Evolutionary conservation across 2,888 invertebrate species (phyloP), one percentile per base, ranked within the genome.

Genomic region (Rhagonycha fulva): DNA sequence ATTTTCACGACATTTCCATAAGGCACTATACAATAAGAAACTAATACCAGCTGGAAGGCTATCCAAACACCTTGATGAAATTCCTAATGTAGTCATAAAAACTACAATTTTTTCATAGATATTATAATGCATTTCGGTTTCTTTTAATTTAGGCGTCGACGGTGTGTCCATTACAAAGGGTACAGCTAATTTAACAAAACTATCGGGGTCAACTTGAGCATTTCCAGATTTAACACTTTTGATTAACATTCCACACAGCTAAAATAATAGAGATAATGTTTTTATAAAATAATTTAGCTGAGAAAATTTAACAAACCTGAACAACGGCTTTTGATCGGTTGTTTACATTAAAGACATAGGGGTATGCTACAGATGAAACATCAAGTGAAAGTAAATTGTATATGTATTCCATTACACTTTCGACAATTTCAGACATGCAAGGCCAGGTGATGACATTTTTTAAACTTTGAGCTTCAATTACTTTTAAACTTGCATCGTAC

Each of bases 341-440:
- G 87, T 96, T 97, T 0, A 97, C 93, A 79, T 92, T 90, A 12
- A 90, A 89, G 82, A 97, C 89, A 86, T 92, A 94, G 0, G 95
- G 95, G 86, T 94, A 96, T 11, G 92, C 90, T 0, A 89, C 84
- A 0, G 89, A 85, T 11, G 90, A 88, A 0, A 87, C 83, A 12
- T 90, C 90, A 62, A 89, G n/a, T 5, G 47, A 89, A 74, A 96
- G 85, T 81, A 95, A 90, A 10, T 90, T 88, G 82, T 92, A 91
- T 76, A 97, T 86, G 83, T 94, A 94, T 62, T 91, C 89, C 84
- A 94, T 94, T 63, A 97, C 90, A 85, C 89, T 92, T 0, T 95
- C 94, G 0, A 95, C 94, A 1, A 91, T 90, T 0, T 86, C 83
- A 5, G 87, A 89, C 82, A 94, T 91, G 81, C 92, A 93, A 68